Base-by-base conservation (phyloP, 2,113 vertebrate genomes). In the Callopanchax toddi region DNA sequence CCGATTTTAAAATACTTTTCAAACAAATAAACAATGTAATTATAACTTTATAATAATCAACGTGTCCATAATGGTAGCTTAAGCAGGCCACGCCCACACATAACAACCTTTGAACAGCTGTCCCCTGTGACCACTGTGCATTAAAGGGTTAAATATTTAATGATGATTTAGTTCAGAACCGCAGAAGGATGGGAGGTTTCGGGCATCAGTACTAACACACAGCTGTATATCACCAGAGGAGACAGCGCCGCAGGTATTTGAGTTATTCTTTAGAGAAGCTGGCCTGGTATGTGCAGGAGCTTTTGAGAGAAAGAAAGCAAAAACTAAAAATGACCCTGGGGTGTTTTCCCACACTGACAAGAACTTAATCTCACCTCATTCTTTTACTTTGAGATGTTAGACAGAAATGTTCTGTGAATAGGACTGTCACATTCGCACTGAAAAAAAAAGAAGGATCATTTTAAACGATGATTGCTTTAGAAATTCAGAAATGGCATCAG, bases 301-400 rank as follows among this genome's bases (percentile, higher is more conserved):
- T 5, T 29, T 55, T 70, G 6, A 43, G 17, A 57, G 29, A 50
- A 69, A 87, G 62, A 54, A 60, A 66, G 59, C 58, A 51, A 40
- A 57, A 17, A 6, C 58, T 50, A 26, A 57, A 18, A 8, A 21
- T 66, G 43, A 34, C 42, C 51, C 60, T 60, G 21, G 45, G 71
- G 58, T 71, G 22, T 72, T 87, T 84, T 88, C 78, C 71, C 85
- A 86, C 60, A 64, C 21, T 4, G 16, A 40, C 29, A 49, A 52
- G 21, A 64, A 49, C n/a, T 66, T n/a, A 40, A 21, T 36, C 26
- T 69, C 29, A 45, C 53, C 55, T 52, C 5, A 20, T 3, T 10
- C 20, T 32, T 32, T 43, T 44, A 56, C 32, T 32, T 3, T 3
- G 29, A 32, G 6, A 32, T 9, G 5, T 66, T n/a, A 55, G 67